phyloP scores from a whole-genome alignment of 2,113 vertebrate species.

The Scytalopus superciliaris region DNA sequence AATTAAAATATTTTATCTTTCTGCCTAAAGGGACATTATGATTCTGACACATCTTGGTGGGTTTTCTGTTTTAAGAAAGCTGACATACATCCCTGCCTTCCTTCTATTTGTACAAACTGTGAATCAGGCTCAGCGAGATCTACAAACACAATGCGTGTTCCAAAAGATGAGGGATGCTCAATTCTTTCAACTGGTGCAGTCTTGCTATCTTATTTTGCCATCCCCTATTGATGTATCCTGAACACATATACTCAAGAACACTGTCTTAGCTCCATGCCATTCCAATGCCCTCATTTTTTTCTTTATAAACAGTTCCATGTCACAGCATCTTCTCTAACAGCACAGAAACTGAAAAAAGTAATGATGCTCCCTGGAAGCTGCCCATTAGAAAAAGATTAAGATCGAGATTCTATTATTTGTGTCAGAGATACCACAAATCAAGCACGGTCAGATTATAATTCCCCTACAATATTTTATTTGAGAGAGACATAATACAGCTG shows the following conservation, averaged over 20 bases:
- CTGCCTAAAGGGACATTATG: background rate
- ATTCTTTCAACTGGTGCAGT: background rate
- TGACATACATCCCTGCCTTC: background rate
- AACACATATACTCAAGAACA: background rate
- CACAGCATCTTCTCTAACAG: background rate
- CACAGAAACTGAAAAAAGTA: background rate
- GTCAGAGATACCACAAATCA: background rate
- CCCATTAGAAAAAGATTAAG: background rate
- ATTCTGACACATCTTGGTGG: fast-evolving
- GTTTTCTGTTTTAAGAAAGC: background rate
- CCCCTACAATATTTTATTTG: background rate
- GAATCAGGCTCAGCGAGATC: background rate
- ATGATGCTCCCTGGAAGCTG: background rate
- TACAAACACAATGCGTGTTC: fast-evolving
- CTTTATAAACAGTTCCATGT: background rate
- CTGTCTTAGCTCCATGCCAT: background rate
- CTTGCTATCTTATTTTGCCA: background rate
- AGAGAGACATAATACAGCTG: background rate
- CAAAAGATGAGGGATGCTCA: background rate
- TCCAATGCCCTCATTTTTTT: background rate
- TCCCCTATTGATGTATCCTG: background rate
- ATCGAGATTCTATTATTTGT: background rate
- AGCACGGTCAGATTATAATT: background rate
- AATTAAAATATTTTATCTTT: background rate
- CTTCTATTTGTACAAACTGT: background rate